A percentile compares a stretch with the other conserved stretches of the same genome.
Evolutionary conservation across 2,888 invertebrate genomes (phyloP).

Genomic region (Lumbricus terrestris): DNA sequence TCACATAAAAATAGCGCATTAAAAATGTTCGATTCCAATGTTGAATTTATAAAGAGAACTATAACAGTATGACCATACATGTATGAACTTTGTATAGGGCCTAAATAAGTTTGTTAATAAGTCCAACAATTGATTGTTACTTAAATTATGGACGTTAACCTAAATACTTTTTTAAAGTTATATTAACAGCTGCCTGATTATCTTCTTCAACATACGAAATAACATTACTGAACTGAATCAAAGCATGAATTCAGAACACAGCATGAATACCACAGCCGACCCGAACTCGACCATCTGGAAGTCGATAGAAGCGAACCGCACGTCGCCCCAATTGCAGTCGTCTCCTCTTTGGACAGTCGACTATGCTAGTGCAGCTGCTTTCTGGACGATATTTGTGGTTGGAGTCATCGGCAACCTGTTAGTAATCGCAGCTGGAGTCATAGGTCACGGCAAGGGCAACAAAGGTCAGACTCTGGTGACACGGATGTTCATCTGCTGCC

Average conservation of each 20-base stretch:
- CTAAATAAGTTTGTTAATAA: too few species aligned
- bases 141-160: too few species aligned
- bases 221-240: background rate
- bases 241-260: background rate
- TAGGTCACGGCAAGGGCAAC: too few species aligned
- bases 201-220: background rate
- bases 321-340: background rate
- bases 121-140: too few species aligned
- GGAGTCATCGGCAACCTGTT: slow-evolving; percentile 8
- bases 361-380: background rate
- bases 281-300: background rate
- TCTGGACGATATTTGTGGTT: slow-evolving; percentile 16
- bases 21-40: too few species aligned
- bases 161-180: too few species aligned
- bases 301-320: background rate
- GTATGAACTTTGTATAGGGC: too few species aligned
- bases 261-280: background rate
- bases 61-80: too few species aligned
- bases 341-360: background rate
- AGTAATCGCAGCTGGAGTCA: background rate
- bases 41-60: too few species aligned
- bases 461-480: background rate
- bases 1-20: too few species aligned
- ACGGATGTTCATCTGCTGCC: slow-evolving; percentile 14
- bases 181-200: too few species aligned